Base-by-base conservation (phyloP, 2,113 vertebrate genomes). In the Scomber colias region DNA sequence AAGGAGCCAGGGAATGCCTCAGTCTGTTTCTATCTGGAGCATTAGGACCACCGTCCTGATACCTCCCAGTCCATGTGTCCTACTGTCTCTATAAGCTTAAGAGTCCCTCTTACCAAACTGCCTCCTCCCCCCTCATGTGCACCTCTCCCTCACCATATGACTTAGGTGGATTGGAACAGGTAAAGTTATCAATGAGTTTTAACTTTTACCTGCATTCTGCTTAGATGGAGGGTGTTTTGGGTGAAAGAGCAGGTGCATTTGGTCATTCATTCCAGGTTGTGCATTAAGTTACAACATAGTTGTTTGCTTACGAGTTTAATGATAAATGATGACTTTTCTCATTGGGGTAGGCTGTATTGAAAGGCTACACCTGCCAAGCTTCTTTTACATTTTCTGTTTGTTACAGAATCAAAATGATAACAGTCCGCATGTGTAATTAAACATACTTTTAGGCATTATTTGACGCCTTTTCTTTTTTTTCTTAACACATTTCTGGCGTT, bases 1-100 rank as follows among this genome's bases (percentile, higher is more conserved):
- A 71, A 1, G 72, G 71, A 57, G 57, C n/a, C 46, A 51, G 76
- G 46, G 40, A 60, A 77, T 27, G 51, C 48, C 51, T 65, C 24
- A 5, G 49, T 75, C 44, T 62, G 49, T 51, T 31, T 63, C 15
- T 11, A 15, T 54, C 44, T 27, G 24, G 51, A 66, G 27, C 40
- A 19, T 53, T 56, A 60, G n/a, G 27, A 30, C 51, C 55, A 54
- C 10, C n/a, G 4, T 55, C 55, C 54, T 71, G 19, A 31, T 0
- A 30, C 63, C 44, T 15, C 55, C 24, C 11, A 61, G 71, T 62
- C 19, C 53, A 65, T 21, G 1, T 70, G 44, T 60, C 59, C 69
- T 44, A 54, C n/a, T 44, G 44, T 15, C 21, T 15, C 31, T 72
- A 27, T 27, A 19, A 83, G 27, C n/a, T 67, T 63, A 44, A 30